A percentile compares a stretch with the other conserved stretches of the same genome.
phyloP scores from a whole-genome alignment of 2,113 vertebrate genomes.

The Sorex fumeus region DNA sequence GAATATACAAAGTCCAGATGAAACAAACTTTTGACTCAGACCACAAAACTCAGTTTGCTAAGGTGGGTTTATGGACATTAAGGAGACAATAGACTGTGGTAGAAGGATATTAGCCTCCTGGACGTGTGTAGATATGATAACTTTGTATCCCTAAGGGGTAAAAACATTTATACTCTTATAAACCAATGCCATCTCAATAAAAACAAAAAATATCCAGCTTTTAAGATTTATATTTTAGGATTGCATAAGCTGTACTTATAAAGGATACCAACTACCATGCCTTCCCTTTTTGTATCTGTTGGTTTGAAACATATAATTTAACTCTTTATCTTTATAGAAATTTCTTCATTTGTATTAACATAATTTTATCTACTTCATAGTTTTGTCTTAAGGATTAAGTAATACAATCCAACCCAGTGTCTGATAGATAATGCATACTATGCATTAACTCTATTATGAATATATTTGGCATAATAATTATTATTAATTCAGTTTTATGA shows the following conservation, averaged over 20 bases:
- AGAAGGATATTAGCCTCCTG: no score
- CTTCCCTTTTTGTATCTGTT: not conserved
- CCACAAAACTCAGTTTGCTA: no score
- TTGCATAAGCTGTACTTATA: not conserved
- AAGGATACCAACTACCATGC: not conserved
- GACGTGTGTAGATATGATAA: no score
- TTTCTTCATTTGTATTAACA: not conserved
- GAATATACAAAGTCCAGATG: no score
- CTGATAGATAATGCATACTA: not conserved
- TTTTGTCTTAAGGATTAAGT: not conserved
- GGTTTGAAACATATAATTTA: not conserved
- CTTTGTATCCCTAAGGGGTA: no score
- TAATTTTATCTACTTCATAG: not conserved
- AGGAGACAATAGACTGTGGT: no score
- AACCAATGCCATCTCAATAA: no score
- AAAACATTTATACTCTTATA: no score
- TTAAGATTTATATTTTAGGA: slow-evolving; percentile 1
- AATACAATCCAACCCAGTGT: not conserved
- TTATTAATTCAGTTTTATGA: slow-evolving; percentile 14
- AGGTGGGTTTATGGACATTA: no score
- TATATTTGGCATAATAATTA: not conserved
- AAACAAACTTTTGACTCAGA: no score
- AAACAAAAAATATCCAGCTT: no score
- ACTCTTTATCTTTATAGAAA: not conserved
- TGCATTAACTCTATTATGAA: not conserved